Evolutionary conservation across 2,797 vertebrate species (phyloP), one percentile per base, ranked within the genome.

Genomic region (Gouania willdenowi): DNA sequence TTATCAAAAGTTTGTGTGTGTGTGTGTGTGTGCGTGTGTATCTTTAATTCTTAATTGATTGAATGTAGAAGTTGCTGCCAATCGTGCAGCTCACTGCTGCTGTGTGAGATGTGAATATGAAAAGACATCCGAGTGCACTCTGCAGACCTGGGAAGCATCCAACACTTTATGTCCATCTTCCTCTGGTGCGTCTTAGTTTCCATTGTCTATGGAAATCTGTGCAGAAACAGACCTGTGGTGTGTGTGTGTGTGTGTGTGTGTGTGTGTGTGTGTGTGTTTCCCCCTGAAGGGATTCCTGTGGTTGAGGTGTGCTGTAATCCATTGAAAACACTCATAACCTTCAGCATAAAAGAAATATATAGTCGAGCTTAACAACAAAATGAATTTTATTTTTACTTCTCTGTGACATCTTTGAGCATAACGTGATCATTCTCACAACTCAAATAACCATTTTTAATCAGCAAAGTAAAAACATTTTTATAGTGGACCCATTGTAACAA

Each of bases 361-460:
- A 73, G 82, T 85, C 82, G 61, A 83, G 32, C 44, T 29, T 49
- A 44, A 68, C 30, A 55, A 53, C 45, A 42, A 72, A 73, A 63
- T 40, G 45, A n/a, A n/a, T 32, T 42, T 53, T 64, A 55, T 69
- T 71, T n/a, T 65, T 42, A 49, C 55, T 73, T 50, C 49, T 42
- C 45, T 28, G 46, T 26, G 49, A 57, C 51, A 62, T 55, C 29
- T 48, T 47, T 39, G 26, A 69, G 63, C 40, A 52, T n/a, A n/a
- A n/a, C n/a, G 68, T 64, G 58, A 27, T 20, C 23, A 46, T 64
- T 66, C 60, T 66, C 24, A 75, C 45, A 56, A 39, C 43, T 5
- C 26, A 45, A 51, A 74, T 74, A 21, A 34, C 29, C 42, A 38
- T 53, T 63, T 58, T 51, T 39, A 66, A 60, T 47, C 18, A 11